Conservation (phyloP, 1,140 invertebrate species). For the Drosophila oshimai region DNA sequence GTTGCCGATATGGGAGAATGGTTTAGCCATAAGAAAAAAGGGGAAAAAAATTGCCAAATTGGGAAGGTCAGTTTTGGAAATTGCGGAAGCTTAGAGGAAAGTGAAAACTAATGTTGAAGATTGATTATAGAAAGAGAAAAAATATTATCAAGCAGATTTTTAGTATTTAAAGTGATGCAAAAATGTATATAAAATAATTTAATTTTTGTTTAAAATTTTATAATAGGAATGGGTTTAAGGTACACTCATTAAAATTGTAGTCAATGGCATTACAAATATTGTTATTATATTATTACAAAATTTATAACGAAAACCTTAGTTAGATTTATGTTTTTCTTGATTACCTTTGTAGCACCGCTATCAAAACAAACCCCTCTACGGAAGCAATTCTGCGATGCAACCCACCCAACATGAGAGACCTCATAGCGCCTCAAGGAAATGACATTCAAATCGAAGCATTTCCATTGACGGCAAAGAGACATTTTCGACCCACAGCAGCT, state of each 20-base stretch:
- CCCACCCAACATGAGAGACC: conserved; percentile 4
- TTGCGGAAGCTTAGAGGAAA: conserved; percentile 5
- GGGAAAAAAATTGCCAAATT: background rate
- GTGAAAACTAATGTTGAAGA: background rate
- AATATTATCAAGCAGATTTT: too few species aligned
- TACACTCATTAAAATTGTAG: background rate
- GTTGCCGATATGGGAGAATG: conserved; percentile 60
- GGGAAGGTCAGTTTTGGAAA: background rate
- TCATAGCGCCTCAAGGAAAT: conserved; percentile 45
- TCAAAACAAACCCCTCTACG: background rate
- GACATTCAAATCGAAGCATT: conserved; percentile 11
- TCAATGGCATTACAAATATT: too few species aligned
- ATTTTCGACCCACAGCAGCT: conserved; percentile 29
- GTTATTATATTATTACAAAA: too few species aligned
- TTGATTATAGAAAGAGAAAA: too few species aligned
- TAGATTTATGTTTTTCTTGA: background rate
- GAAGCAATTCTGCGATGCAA: conserved; percentile 4
- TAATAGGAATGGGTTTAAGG: background rate
- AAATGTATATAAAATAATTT: too few species aligned
- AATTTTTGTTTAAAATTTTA: background rate
- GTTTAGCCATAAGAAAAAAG: conserved; percentile 5
- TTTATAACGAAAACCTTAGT: too few species aligned
- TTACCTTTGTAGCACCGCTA: background rate
- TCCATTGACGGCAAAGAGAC: conserved; percentile 16
- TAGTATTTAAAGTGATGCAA: too few species aligned